Evolutionary conservation across 2,797 vertebrate genomes (phyloP), one percentile per base, ranked within the genome.

Genomic region (Bradypodion pumilum): DNA sequence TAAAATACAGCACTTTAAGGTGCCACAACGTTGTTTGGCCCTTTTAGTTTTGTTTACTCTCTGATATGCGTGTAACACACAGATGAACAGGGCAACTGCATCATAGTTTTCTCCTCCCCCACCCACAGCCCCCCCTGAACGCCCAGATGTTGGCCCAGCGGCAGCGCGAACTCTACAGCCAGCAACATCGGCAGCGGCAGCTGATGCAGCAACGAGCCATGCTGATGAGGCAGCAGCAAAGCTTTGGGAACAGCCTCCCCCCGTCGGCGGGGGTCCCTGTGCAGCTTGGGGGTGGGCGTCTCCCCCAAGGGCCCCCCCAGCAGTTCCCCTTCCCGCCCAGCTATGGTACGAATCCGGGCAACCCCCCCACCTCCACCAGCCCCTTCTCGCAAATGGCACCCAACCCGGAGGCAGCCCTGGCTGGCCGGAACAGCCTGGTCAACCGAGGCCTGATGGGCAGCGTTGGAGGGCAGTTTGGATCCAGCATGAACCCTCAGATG

Each of bases 61-160:
- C n/a, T n/a, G n/a, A n/a, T n/a, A n/a, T n/a, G n/a, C n/a, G n/a
- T n/a, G n/a, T n/a, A n/a, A n/a, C n/a, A n/a, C n/a, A n/a, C n/a
- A n/a, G n/a, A n/a, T n/a, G n/a, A n/a, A n/a, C n/a, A n/a, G n/a
- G n/a, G n/a, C n/a, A n/a, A n/a, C n/a, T n/a, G n/a, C n/a, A n/a
- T n/a, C n/a, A 21, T 52, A 35, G 35, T 9, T 3, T 72, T n/a
- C 27, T 27, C 29, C 0, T 37, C 69, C n/a, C n/a, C 66, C 74
- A 46, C 81, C 83, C 69, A 10, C 96, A 99, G 97, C 97, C 98
- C 35, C 98, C 98, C 0, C 94, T 99, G 80, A 99, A 99, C 0
- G 98, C 98, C 56, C 98, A 99, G 91, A 99, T 99, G 98, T 86
- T 99, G 93, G 98, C 98, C 1, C 98, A 99, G 92, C 97, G 98